Conservation (phyloP, 2,113 vertebrate genomes). For the Symphodus melops region DNA sequence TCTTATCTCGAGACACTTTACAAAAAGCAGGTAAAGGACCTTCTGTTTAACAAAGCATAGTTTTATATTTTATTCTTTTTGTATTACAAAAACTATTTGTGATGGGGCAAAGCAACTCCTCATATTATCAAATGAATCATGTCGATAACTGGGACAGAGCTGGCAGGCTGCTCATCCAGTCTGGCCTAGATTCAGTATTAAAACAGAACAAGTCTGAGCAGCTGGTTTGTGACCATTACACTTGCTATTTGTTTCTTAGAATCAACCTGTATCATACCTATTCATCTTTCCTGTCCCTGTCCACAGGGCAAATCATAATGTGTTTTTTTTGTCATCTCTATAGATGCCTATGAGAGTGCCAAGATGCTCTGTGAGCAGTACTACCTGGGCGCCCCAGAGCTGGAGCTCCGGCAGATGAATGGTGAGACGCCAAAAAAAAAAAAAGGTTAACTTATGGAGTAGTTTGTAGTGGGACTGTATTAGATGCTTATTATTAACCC, state of each 20-base stretch:
- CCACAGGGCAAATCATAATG: not conserved
- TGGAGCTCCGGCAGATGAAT: slow-evolving; percentile 88
- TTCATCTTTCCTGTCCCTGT: slow-evolving; percentile 1
- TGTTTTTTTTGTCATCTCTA: not conserved
- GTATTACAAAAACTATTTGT: too few species aligned
- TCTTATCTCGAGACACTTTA: too few species aligned
- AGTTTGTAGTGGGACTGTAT: too few species aligned
- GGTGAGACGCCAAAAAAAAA: slow-evolving; percentile 71
- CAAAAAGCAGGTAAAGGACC: too few species aligned
- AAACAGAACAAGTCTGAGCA: not conserved
- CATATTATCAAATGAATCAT: not conserved
- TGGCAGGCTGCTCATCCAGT: not conserved
- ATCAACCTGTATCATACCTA: slow-evolving; percentile 5
- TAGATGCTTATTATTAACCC: too few species aligned
- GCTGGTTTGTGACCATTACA: not conserved
- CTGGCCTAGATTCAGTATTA: not conserved
- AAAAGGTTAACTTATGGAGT: not conserved
- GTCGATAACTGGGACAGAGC: not conserved
- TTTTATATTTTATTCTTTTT: not conserved
- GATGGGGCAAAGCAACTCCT: not conserved
- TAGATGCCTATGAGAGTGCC: slow-evolving; percentile 91
- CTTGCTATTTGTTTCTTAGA: not conserved
- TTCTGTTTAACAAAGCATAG: too few species aligned
- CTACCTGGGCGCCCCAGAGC: slow-evolving; percentile 88
- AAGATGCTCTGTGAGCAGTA: slow-evolving; percentile 91